Base-by-base conservation (phyloP, 2,113 vertebrate species). In the Chauna torquata region DNA sequence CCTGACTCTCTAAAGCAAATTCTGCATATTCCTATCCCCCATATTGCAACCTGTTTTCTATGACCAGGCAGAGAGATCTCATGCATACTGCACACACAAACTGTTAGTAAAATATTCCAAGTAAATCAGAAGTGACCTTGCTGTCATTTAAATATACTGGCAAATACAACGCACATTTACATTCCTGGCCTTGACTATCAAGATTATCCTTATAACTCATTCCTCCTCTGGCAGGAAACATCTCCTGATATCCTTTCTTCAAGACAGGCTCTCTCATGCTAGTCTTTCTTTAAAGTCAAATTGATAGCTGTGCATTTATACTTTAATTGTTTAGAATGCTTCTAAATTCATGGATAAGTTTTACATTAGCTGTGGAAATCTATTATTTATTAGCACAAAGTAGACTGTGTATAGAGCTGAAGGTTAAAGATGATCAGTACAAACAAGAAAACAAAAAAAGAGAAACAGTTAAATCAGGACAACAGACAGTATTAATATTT, bases 81-180 rank as follows among this genome's bases (percentile, higher is more conserved):
- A 82, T 90, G 79, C 66, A 85, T 91, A 93, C 49, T 93, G 62
- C 66, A 85, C 62, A 80, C 24, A 80, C 6, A 72, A 69, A 76
- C 17, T 44, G 25, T 79, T 91, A 82, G 61, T 11, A 72, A 93
- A 88, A 58, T 57, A 74, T 59, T 88, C 54, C 68, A 74, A 83
- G 83, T 79, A 82, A 94, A 89, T 85, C 81, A 82, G 93, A 82
- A 89, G 32, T 62, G 71, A 96, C 93, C 92, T 95, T 94, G 61
- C 76, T 93, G 88, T 76, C 88, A 92, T 47, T 81, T 94, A n/a
- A 84, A 93, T 84, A 66, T 24, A 83, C 59, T 50, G 38, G 50
- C 59, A 78, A 92, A 76, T 65, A 76, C 40, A 84, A 40, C 14
- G 24, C 20, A 55, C 36, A 89, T 91, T 96, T 92, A 79, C 57